Evolutionary conservation across 2,113 vertebrate species (phyloP).

Genomic region (Crotalus viridis): DNA sequence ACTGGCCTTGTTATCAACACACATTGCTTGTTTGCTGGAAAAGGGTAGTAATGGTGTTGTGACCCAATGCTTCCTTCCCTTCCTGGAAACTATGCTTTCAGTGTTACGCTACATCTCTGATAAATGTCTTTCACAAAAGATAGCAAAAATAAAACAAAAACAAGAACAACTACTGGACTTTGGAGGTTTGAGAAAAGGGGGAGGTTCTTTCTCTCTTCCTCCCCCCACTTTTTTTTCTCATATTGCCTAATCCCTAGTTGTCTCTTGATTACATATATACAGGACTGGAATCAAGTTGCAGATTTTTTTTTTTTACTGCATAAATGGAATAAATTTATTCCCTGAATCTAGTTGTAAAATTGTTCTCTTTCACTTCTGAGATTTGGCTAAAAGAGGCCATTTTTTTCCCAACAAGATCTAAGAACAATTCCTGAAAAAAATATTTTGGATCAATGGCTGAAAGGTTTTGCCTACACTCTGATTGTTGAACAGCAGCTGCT

Average conservation of each 20-base stretch:
- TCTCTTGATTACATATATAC: not conserved
- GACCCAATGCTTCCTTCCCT: constrained; percentile 70
- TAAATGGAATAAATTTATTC: not conserved
- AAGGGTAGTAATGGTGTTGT: constrained; percentile 50
- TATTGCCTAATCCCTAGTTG: rapidly evolving
- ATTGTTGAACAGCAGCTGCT: not conserved
- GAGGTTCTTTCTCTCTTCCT: not conserved
- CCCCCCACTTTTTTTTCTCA: rapidly evolving
- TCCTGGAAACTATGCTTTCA: constrained; percentile 56
- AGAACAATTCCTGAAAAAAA: not conserved
- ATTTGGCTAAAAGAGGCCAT: not conserved
- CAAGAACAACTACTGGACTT: not conserved
- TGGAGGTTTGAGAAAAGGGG: not conserved
- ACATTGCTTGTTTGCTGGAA: constrained; percentile 54
- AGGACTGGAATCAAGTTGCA: rapidly evolving
- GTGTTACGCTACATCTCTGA: constrained; percentile 6
- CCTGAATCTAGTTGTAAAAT: not conserved
- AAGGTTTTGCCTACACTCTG: not conserved
- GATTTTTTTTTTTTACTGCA: not conserved
- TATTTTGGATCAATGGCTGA: not conserved
- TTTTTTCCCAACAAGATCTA: not conserved
- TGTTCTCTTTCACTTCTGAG: not conserved
- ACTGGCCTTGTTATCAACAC: constrained; percentile 37
- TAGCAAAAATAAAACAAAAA: not conserved
- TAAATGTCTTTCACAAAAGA: constrained; percentile 52